Evolutionary conservation across 2,888 invertebrate genomes (phyloP), one percentile per base, ranked within the genome.

Genomic region (Vanessa cardui): DNA sequence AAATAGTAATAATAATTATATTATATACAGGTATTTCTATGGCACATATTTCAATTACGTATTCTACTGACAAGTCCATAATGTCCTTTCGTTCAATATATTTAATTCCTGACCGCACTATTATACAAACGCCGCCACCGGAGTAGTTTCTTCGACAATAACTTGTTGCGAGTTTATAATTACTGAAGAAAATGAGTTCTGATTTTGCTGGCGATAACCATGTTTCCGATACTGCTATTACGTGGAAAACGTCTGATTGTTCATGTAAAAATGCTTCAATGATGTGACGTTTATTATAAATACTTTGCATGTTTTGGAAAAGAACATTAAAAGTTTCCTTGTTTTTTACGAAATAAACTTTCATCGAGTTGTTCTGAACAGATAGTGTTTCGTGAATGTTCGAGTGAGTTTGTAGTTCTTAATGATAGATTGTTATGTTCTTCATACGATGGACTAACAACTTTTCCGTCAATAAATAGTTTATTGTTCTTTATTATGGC

Each of bases 61-160:
- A 70, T 60, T 76, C 74, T n/a, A 72, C 33, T 8, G 72, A 69
- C 56, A 71, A 21, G 31, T 62, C 20, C 20, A n/a, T 44, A 26
- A 75, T 68, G 64, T 73, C 70, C 12, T 31, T 26, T 50, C 67
- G 39, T 20, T 73, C 69, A 12, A 7, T 21, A 58, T 45, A 73
- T 33, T 73, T 64, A 15, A 72, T 21, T 9, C 56, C 39, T 16
- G 71, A 54, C 49, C 65, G 62, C 1, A 72, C 2, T 2, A 72
- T 3, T 18, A 73, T 72, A 47, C 72, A 70, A 8, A 72, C 72
- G 3, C 73, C 76, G 3, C 73, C 76, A 6, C 73, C 73, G 16
- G 20, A 64, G 8, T 64, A 64, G 6, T 64, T 15, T 16, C 45
- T 0, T 16, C 74, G 70, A 39, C 72, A 70, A 26, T 45, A 74